These are phyloP conservation scores for Hiodon tergisus DNA, from an alignment of 2,113 vertebrate genomes.

Conservation along the genomic window DNA sequence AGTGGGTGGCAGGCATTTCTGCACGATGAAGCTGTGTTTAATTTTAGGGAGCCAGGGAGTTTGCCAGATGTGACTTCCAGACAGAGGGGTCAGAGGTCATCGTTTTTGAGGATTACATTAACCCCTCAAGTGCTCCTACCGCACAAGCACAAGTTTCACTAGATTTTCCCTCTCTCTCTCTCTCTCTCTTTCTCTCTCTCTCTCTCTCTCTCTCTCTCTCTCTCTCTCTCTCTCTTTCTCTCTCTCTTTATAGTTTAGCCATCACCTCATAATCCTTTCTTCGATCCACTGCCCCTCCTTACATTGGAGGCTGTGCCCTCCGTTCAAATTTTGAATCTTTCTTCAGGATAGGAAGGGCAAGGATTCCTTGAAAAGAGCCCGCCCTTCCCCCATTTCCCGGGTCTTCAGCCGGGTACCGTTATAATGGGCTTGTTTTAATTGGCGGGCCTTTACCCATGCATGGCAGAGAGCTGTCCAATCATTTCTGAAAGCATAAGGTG, in stretches of 20 bases:
- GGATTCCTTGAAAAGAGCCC: neutral
- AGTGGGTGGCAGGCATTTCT: neutral
- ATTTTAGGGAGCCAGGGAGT: conserved; percentile 22
- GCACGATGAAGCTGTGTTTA: neutral
- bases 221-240: conserved; percentile 1
- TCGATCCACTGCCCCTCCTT: neutral
- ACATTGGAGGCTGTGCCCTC: conserved; percentile 6
- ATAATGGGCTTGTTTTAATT: conserved; percentile 10
- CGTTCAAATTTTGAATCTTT: conserved; percentile 2
- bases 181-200: neutral
- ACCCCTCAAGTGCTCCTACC: conserved; percentile 3
- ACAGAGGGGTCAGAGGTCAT: neutral
- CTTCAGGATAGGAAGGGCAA: neutral
- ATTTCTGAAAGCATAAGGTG: neutral
- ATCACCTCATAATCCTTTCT: neutral
- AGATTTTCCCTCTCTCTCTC: conserved; percentile 21
- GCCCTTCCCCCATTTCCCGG: neutral
- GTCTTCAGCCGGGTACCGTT: neutral
- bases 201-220: conserved; percentile 15
- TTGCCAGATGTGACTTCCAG: conserved; percentile 36
- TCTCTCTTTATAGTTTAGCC: neutral
- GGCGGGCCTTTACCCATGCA: conserved; percentile 5
- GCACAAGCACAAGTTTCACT: conserved; percentile 2
- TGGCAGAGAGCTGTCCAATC: neutral
- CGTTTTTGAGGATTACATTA: conserved; percentile 9